Base-by-base conservation (phyloP, 2,113 vertebrate species). In the Haplochromis vanheusdeni region DNA sequence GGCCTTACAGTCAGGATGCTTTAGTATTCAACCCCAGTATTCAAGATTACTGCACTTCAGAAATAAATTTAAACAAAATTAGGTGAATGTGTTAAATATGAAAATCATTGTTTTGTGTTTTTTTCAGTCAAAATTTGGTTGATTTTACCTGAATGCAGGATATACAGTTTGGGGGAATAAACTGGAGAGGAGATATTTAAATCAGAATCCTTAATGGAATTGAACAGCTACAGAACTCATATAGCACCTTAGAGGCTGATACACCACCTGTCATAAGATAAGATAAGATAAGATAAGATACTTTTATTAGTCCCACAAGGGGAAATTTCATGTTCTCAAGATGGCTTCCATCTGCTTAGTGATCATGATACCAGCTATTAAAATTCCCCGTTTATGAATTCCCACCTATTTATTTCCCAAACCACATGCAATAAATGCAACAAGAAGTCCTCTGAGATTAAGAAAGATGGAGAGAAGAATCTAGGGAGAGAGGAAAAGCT, bases 321-420 rank as follows among this genome's bases (percentile, higher is more conserved):
- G 56, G 28, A 33, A 10, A 60, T 60, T 60, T 40, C 54, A 52
- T 79, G 37, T 85, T 89, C 70, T 81, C 65, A 37, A 21, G 75
- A 80, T 28, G 37, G 19, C 80, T 85, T 81, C 85, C 82, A 82
- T 75, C 55, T 9, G 16, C 73, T 92, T 84, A 86, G 81, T 45
- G 26, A 55, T 83, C 89, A 89, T 89, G 81, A 90, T 90, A 85
- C 70, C 37, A 88, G 65, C 77, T 49, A 82, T 89, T 91, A 86
- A 84, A 79, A 82, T 77, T 40, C 58, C 19, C 26, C 14, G 7
- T 19, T 79, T 13, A 47, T 45, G 75, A 82, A 45, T 82, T 85
- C 35, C 31, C 23, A 2, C 45, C 28, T 58, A 60, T 7, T 9
- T 7, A 56, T 68, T 79, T 52, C 31, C 31, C 62, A 68, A 54